Percentiles rank a stretch among this genome's conserved stretches.
phyloP scores from a whole-genome alignment of 2,797 vertebrate genomes.

The Coregonus sp. region DNA sequence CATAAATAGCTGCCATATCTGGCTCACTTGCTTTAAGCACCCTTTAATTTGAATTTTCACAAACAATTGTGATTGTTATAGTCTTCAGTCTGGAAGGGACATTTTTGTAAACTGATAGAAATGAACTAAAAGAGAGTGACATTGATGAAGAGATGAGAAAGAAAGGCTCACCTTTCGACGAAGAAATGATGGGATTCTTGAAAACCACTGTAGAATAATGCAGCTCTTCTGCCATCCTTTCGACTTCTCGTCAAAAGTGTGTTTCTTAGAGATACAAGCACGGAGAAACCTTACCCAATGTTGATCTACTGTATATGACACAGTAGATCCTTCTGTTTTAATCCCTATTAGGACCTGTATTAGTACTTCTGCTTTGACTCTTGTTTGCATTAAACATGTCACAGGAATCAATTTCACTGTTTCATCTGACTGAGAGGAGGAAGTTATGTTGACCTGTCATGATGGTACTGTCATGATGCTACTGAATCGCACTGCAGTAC shows the following conservation, averaged over 20 bases:
- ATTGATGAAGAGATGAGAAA: not conserved
- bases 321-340: not conserved
- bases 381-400: too few species aligned
- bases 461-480: too few species aligned
- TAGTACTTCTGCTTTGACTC: not conserved
- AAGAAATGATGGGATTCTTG: not conserved
- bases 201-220: slow-evolving; percentile 52
- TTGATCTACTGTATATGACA: too few species aligned
- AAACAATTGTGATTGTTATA: too few species aligned
- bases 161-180: slow-evolving; percentile 27
- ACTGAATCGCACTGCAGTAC: not conserved
- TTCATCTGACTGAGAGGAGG: not conserved
- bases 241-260: not conserved
- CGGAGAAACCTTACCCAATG: not conserved
- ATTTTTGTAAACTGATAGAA: not conserved
- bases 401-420: not conserved
- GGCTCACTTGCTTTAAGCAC: not conserved
- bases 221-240: slow-evolving; percentile 56
- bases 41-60: not conserved
- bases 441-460: too few species aligned
- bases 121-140: not conserved
- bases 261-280: not conserved
- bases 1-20: not conserved
- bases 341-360: not conserved
- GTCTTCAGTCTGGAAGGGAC: not conserved